Base-by-base conservation (phyloP, 2,113 vertebrate genomes). In the Elanoides forficatus region DNA sequence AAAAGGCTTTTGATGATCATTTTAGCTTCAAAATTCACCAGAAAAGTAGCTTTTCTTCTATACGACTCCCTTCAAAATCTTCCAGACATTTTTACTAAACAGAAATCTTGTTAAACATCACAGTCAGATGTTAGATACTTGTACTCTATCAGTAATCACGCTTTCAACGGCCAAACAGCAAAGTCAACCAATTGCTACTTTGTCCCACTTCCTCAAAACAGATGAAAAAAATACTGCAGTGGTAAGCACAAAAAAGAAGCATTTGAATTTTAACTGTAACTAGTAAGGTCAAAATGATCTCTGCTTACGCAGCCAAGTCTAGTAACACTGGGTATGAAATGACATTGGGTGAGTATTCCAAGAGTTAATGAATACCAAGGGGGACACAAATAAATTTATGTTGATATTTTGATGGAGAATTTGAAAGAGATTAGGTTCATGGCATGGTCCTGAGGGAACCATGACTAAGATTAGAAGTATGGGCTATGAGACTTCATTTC, bases 331-430 rank as follows among this genome's bases (percentile, higher is more conserved):
- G 34, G 38, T 58, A 48, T 40, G 80, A 71, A 96, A 94, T 14
- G 90, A 95, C 85, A 71, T 34, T 83, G 43, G 52, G 22, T 26
- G 86, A 94, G 88, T 23, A 78, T 72, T 95, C 73, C 55, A 91
- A 76, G 93, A 97, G 94, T 92, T 97, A 91, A 90, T 94, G 83
- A 95, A 93, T 71, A 90, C 34, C 80, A 82, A 93, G 91, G 48
- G 90, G 68, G 48, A 86, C 62, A 96, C 81, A 94, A 60, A 95
- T 88, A 95, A 66, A 95, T 94, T 81, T 94, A 86, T 62, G 85
- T 65, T 92, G 88, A 88, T 96, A 71, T 96, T 94, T 45, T 84
- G 96, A 95, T 66, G 71, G 42, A 86, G 76, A 94, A 96, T 97
- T 91, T 95, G 75, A 95, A 97, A 92, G 93, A 96, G 74, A 93